Conservation (phyloP, 2,797 vertebrate genomes). For the Molossus alvarezi region DNA sequence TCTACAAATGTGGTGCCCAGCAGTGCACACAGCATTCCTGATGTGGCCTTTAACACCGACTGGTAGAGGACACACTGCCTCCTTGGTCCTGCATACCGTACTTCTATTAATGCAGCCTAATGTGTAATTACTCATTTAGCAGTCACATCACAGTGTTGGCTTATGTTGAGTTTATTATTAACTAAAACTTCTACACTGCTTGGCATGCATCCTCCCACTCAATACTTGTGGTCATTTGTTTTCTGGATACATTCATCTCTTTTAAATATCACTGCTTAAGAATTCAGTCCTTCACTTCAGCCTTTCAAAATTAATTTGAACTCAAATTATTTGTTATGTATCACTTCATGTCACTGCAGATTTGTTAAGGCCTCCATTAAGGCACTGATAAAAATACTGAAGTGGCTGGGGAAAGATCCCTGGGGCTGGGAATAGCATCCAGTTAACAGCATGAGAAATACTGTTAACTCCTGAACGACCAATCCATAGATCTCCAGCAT, state of each 20-base stretch:
- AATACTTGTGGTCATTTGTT: not conserved
- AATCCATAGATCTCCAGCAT: not conserved
- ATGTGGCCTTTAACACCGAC: not conserved
- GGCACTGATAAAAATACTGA: not conserved
- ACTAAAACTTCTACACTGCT: not conserved
- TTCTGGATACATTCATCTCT: slow-evolving; percentile 32
- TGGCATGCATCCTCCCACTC: not conserved
- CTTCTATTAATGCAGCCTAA: not conserved
- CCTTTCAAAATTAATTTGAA: slow-evolving; percentile 69
- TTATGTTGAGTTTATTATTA: not conserved
- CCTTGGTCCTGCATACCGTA: not conserved
- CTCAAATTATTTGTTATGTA: slow-evolving; percentile 64
- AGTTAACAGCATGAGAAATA: not conserved
- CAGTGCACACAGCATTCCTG: not conserved
- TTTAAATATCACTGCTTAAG: slow-evolving; percentile 22
- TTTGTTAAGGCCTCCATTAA: slow-evolving; percentile 2
- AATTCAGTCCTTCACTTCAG: not conserved
- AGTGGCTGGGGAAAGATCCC: not conserved
- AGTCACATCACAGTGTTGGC: not conserved
- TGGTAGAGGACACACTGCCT: not conserved
- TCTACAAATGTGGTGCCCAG: not conserved
- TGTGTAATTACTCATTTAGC: not conserved
- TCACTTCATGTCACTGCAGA: slow-evolving; percentile 26
- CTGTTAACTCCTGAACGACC: not conserved
- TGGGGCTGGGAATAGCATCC: not conserved